A percentile compares a stretch with the other conserved stretches of the same genome.
phyloP scores from a whole-genome alignment of 2,113 vertebrate species.

The sheep (Ovis aries) region DNA sequence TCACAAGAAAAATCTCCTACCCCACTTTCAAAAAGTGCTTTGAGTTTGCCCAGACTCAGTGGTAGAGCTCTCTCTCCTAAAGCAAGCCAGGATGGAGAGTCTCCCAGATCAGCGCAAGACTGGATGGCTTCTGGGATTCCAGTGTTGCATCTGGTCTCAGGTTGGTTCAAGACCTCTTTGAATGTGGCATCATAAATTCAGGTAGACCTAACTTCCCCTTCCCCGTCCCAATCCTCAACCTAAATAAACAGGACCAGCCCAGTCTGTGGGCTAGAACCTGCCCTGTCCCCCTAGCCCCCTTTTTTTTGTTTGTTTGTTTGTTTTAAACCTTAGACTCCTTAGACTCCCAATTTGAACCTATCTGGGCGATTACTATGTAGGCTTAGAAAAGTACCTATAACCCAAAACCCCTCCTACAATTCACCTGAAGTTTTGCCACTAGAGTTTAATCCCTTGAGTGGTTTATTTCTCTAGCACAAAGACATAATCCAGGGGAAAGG shows the following conservation, averaged over 20 bases:
- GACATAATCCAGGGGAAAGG: slow-evolving; percentile 48
- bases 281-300: background rate
- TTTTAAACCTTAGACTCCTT: background rate
- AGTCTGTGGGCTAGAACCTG: background rate
- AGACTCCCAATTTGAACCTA: background rate
- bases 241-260: background rate
- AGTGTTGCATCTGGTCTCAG: background rate
- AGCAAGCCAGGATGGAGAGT: background rate
- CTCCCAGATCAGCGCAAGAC: background rate
- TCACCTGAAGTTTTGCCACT: slow-evolving; percentile 27
- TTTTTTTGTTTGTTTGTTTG: background rate
- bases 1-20: background rate
- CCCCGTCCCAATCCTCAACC: background rate
- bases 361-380: background rate
- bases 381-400: background rate
- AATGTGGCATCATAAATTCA: background rate
- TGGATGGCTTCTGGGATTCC: background rate
- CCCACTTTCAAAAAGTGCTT: background rate
- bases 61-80: background rate
- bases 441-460: slow-evolving; percentile 31
- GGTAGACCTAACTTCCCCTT: background rate
- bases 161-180: background rate
- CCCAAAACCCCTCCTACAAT: background rate
- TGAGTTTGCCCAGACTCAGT: background rate
- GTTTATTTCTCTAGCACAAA: slow-evolving; percentile 53